These are phyloP conservation scores for Parapristionchus giblindavisi DNA, from an alignment of 2,888 invertebrate genomes.

Conservation along the genomic window DNA sequence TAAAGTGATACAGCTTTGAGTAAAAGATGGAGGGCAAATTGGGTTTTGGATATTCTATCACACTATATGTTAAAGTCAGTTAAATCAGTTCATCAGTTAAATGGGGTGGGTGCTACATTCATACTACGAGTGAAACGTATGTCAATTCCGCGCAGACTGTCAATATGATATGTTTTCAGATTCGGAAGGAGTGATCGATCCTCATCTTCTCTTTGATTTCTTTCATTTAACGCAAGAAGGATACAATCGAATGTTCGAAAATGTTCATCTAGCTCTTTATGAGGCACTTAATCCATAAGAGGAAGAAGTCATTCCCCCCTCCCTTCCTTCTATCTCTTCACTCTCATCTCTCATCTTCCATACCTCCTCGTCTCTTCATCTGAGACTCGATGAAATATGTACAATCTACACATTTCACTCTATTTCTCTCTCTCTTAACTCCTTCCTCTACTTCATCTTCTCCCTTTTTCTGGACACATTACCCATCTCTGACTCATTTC, in stretches of 20 bases:
- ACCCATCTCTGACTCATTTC: not conserved
- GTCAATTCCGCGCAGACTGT: too few species aligned
- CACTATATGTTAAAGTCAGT: too few species aligned
- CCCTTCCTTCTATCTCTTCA: not conserved
- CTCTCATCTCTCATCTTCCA: conserved; percentile 23
- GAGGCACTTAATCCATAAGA: conserved; percentile 30
- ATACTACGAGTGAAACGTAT: not conserved
- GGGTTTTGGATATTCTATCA: too few species aligned
- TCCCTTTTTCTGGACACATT: not conserved
- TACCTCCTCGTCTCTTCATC: too few species aligned
- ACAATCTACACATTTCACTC: not conserved
- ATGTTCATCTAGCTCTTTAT: conserved; percentile 13
- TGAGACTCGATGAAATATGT: conserved; percentile 28
- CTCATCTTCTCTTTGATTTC: conserved; percentile 32
- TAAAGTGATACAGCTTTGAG: too few species aligned
- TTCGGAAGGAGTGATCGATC: conserved; percentile 28
- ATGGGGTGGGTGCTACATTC: not conserved
- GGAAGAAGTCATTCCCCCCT: not conserved
- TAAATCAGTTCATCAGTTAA: not conserved
- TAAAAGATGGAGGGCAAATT: too few species aligned
- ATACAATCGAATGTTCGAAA: conserved; percentile 16
- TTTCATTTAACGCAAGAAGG: conserved; percentile 35
- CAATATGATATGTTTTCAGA: conserved; percentile 20
- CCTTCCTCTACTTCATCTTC: not conserved
- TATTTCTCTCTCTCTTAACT: not conserved